These are phyloP conservation scores for Acanthopagrus latus DNA, from an alignment of 2,797 vertebrate species.

Conservation along the genomic window DNA sequence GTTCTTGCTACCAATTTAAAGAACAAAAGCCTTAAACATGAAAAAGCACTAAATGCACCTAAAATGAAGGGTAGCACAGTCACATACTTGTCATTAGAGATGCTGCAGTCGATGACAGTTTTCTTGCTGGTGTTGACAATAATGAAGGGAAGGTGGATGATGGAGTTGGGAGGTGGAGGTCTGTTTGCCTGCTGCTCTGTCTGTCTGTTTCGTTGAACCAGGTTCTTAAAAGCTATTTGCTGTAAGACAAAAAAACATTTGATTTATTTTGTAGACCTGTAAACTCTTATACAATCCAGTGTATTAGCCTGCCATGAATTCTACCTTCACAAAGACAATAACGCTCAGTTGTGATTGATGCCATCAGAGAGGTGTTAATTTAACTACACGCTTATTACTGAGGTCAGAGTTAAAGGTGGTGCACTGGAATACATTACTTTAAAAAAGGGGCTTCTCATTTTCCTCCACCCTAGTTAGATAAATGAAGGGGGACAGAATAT, in stretches of 20 bases:
- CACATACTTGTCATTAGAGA: slow-evolving; percentile 98
- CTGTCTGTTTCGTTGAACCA: slow-evolving; percentile 96
- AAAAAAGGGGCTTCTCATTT: neutral
- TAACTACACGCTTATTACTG: too few relatives aligned
- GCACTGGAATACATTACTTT: neutral
- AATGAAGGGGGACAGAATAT: neutral
- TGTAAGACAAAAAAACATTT: slow-evolving; percentile 67
- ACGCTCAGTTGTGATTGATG: too few relatives aligned
- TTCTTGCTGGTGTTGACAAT: slow-evolving; percentile 99
- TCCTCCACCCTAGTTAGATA: neutral
- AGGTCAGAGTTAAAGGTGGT: neutral
- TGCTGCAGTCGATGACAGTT: slow-evolving; percentile 99
- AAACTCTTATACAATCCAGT: too few relatives aligned
- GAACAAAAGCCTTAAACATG: neutral
- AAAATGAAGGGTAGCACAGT: neutral
- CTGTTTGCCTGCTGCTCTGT: slow-evolving; percentile 94
- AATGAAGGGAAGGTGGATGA: slow-evolving; percentile 98
- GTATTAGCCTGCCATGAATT: too few relatives aligned
- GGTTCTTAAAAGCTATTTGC: slow-evolving; percentile 99
- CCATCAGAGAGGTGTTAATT: too few relatives aligned
- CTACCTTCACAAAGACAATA: too few relatives aligned
- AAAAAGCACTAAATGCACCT: neutral
- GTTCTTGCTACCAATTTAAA: neutral
- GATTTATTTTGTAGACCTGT: too few relatives aligned
- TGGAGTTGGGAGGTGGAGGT: slow-evolving; percentile 94